Evolutionary conservation across 2,797 vertebrate genomes (phyloP), one percentile per base, ranked within the genome.

Genomic region (Monodelphis domestica): DNA sequence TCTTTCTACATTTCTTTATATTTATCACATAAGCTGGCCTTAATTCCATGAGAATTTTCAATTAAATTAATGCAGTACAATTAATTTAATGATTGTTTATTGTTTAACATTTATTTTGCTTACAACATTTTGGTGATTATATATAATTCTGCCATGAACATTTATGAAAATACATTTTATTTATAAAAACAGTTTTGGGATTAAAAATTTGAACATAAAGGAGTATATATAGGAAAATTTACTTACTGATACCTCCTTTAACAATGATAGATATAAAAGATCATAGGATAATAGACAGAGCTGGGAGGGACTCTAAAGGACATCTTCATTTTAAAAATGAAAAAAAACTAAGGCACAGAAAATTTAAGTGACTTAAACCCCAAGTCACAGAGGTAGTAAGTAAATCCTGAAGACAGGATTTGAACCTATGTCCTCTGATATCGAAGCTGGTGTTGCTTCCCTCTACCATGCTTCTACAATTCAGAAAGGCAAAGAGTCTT

Each of bases 401-500:
- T 38, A 9, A 30, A 78, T 78, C 1, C n/a, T n/a, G 50, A 38
- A 28, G 7, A 15, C 21, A 84, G 21, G 5, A 26, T 50, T 50
- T 50, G 21, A 26, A 84, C 21, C 38, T 7, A 45, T 28, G 24
- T 26, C 9, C 21, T 84, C 70, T 84, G 21, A 84, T 38, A 50
- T 9, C 38, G 84, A 84, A 45, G 21, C 70, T 14, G 84, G 4
- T 84, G 21, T 21, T 50, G 9, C 17, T 84, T 84, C 10, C 9
- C 70, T 26, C 7, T 50, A 50, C 9, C 90, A 70, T 89, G 52
- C 78, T 94, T 92, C 4, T 84, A 6, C 93, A 84, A 91, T 90
- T 95, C 96, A 95, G 57, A 94, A 95, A 70, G 55, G n/a, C 4
- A 91, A 7, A 54, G 96, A 91, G 53, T 59, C 92, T 94, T 95